These are phyloP conservation scores for Catagonus wagneri DNA, from an alignment of 2,113 vertebrate species.

Conservation along the genomic window DNA sequence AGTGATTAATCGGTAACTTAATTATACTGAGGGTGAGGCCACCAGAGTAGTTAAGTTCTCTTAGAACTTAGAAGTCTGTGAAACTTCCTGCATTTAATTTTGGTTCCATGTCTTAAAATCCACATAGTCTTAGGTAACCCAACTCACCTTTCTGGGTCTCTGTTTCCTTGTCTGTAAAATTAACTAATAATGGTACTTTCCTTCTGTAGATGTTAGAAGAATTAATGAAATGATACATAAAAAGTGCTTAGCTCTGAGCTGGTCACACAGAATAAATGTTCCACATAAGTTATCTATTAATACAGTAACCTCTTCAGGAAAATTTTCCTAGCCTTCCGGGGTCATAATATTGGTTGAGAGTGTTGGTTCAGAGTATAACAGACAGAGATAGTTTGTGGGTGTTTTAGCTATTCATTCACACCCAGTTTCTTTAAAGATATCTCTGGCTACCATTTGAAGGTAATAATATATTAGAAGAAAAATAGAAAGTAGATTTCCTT, in stretches of 20 bases:
- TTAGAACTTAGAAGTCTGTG: not conserved
- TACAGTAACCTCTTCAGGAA: not conserved
- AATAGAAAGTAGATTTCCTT: not conserved
- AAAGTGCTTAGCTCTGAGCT: not conserved
- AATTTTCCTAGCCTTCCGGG: not conserved
- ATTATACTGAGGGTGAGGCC: not conserved
- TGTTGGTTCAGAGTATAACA: not conserved
- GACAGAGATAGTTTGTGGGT: not conserved
- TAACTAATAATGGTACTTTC: not conserved
- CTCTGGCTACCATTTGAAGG: not conserved
- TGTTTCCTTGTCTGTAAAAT: not conserved
- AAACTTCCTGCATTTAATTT: not conserved
- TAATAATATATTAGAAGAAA: not conserved
- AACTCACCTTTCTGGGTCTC: not conserved
- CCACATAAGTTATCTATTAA: not conserved
- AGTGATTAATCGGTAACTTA: not conserved
- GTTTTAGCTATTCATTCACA: not conserved
- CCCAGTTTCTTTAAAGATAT: not conserved
- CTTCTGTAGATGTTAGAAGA: not conserved
- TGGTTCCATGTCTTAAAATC: not conserved
- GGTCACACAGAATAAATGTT: not conserved
- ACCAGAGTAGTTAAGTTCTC: not conserved
- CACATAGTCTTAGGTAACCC: not conserved
- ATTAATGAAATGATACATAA: not conserved
- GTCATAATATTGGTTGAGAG: not conserved